Percentiles rank a stretch among this genome's conserved stretches.
Conservation (phyloP, 2,797 vertebrate genomes). For the Sylvilagus floridanus region DNA sequence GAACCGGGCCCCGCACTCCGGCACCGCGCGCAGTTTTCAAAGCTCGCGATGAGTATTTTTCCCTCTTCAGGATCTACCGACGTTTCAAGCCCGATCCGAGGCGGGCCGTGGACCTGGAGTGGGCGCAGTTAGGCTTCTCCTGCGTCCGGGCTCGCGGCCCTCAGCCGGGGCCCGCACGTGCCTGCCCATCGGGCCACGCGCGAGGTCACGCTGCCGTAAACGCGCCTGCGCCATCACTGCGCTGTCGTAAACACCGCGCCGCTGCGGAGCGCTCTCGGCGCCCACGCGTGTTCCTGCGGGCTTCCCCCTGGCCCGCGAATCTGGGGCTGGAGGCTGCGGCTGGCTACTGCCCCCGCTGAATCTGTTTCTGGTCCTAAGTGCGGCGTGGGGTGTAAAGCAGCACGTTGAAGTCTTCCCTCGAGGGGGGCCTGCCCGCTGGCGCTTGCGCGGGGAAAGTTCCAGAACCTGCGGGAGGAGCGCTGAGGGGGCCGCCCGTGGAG, state of each 20-base stretch:
- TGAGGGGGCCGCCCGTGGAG: background rate
- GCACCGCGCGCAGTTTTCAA: too few species aligned
- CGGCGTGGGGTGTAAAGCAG: background rate
- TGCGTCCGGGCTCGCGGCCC: too few species aligned
- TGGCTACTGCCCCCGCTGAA: background rate
- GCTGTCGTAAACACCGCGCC: rapidly evolving
- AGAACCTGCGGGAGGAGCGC: conserved; percentile 25
- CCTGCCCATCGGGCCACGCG: too few species aligned
- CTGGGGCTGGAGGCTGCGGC: background rate
- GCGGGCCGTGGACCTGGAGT: too few species aligned
- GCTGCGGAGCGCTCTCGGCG: rapidly evolving
- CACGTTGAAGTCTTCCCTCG: background rate
- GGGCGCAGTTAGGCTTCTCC: too few species aligned
- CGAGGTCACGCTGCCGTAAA: too few species aligned
- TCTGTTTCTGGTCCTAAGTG: conserved; percentile 66
- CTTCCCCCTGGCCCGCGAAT: conserved; percentile 2
- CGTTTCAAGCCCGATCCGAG: too few species aligned
- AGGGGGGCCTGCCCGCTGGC: conserved; percentile 34
- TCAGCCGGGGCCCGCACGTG: too few species aligned
- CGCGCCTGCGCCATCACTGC: too few species aligned
- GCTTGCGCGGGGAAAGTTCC: conserved; percentile 13
- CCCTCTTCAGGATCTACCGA: too few species aligned
- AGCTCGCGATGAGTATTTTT: too few species aligned
- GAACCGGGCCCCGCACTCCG: too few species aligned
- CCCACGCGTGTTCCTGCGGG: rapidly evolving